Evolutionary conservation across 2,113 vertebrate species (phyloP).

Genomic region (Pleuronectes platessa): DNA sequence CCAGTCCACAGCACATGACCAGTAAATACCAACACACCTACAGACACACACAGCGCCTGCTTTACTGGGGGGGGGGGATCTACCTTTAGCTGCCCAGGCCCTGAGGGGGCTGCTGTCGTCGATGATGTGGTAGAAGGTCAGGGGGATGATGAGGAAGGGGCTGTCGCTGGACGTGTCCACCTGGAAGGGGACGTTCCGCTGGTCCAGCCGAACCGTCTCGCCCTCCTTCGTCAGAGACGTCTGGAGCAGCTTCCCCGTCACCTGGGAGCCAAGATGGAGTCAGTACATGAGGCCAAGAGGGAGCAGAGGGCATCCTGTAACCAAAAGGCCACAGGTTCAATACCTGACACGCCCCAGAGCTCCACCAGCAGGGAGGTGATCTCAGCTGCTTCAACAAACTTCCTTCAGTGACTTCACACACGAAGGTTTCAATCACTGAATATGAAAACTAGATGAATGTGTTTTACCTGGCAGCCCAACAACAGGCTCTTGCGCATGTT

Average conservation of each 20-base stretch:
- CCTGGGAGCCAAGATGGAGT: slow-evolving; percentile 76
- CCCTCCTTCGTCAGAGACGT: slow-evolving; percentile 93
- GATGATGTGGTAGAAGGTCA: slow-evolving; percentile 96
- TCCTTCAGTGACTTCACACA: too few species aligned
- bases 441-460: too few species aligned
- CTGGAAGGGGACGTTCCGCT: slow-evolving; percentile 94
- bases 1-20: slow-evolving; percentile 62
- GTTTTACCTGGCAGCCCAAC: slow-evolving; percentile 89
- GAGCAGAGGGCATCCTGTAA: slow-evolving; percentile 58
- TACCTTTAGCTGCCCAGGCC: slow-evolving; percentile 85
- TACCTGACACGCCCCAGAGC: slow-evolving; percentile 38
- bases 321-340: slow-evolving; percentile 59
- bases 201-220: slow-evolving; percentile 91
- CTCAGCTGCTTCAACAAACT: not conserved
- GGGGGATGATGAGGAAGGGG: slow-evolving; percentile 96
- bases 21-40: slow-evolving; percentile 70
- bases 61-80: not conserved
- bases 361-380: not conserved
- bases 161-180: slow-evolving; percentile 96
- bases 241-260: slow-evolving; percentile 94
- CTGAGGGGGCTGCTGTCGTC: slow-evolving; percentile 90
- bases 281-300: slow-evolving; percentile 52
- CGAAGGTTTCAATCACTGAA: too few species aligned
- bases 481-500: slow-evolving; percentile 97
- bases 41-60: slow-evolving; percentile 34